Percentiles rank a stretch among this genome's conserved stretches.
Conservation (phyloP, 2,113 vertebrate genomes). For the Lophura nycthemera region DNA sequence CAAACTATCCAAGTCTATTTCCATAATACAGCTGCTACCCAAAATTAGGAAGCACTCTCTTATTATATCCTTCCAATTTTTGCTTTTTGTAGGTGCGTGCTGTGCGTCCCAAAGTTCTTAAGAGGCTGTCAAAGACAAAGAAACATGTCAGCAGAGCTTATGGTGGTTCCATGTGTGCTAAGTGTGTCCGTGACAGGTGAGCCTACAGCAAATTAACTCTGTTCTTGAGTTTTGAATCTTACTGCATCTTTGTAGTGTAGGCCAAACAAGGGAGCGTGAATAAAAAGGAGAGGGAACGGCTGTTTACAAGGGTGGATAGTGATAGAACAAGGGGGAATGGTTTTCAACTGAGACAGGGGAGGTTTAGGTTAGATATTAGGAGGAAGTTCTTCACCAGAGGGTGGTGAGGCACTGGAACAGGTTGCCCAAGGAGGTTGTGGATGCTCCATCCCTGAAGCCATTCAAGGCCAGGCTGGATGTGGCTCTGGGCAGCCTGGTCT, state of each 20-base stretch:
- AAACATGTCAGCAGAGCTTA: constrained; percentile 98
- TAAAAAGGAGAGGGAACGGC: no score
- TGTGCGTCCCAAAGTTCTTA: constrained; percentile 96
- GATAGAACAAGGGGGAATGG: no score
- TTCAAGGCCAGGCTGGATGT: no score
- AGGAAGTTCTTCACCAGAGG: no score
- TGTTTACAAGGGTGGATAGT: no score
- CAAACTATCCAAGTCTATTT: rapidly evolving
- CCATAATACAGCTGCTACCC: rapidly evolving
- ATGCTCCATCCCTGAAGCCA: no score
- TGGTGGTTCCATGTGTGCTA: constrained; percentile 98
- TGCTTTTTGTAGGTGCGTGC: constrained; percentile 86
- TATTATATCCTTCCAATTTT: rapidly evolving
- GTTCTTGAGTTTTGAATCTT: neutral
- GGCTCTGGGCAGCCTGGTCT: no score
- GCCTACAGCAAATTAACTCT: neutral
- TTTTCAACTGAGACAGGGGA: no score
- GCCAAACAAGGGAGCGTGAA: no score
- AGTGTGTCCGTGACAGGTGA: constrained; percentile 98
- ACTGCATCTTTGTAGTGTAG: rapidly evolving
- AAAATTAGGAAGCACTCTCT: neutral
- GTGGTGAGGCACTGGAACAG: no score
- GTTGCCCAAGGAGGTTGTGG: no score
- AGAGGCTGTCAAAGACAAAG: constrained; percentile 98
- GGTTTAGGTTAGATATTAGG: no score